These are phyloP conservation scores for Cygnus atratus DNA, from an alignment of 2,113 vertebrate genomes.

Conservation along the genomic window DNA sequence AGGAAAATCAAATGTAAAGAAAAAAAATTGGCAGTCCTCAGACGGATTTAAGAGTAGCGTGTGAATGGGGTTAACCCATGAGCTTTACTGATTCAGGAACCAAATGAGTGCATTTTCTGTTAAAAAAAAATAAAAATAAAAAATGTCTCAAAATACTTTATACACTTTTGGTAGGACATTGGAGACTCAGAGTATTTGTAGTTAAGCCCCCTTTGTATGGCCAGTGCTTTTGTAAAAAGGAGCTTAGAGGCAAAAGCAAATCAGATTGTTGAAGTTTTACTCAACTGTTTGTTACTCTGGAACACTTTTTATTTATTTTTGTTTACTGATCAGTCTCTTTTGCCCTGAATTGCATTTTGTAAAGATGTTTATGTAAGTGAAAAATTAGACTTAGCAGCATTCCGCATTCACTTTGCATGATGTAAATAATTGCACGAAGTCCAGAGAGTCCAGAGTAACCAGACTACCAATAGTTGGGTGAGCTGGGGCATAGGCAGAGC, in stretches of 20 bases:
- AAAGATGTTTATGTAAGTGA: not conserved
- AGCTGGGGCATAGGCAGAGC: not conserved
- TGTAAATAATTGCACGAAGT: not conserved
- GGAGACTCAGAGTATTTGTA: not conserved
- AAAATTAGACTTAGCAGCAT: not conserved
- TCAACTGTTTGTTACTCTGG: not conserved
- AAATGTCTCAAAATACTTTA: not conserved
- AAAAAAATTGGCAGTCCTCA: not conserved
- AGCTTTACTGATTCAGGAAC: not conserved
- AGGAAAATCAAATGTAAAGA: not conserved
- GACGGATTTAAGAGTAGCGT: not conserved
- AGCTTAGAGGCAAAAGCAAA: not conserved
- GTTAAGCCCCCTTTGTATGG: not conserved
- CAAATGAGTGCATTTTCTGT: not conserved
- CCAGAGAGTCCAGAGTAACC: not conserved
- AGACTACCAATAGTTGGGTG: not conserved
- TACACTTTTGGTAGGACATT: not conserved
- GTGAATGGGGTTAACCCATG: not conserved
- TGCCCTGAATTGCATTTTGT: not conserved
- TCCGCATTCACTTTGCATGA: not conserved
- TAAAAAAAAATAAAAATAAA: not conserved
- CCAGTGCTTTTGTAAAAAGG: not conserved
- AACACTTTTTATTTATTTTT: conserved; percentile 16
- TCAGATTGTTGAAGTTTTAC: not conserved
- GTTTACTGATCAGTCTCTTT: not conserved